Evolutionary conservation across 2,113 vertebrate species (phyloP).

Genomic region (Catagonus wagneri): DNA sequence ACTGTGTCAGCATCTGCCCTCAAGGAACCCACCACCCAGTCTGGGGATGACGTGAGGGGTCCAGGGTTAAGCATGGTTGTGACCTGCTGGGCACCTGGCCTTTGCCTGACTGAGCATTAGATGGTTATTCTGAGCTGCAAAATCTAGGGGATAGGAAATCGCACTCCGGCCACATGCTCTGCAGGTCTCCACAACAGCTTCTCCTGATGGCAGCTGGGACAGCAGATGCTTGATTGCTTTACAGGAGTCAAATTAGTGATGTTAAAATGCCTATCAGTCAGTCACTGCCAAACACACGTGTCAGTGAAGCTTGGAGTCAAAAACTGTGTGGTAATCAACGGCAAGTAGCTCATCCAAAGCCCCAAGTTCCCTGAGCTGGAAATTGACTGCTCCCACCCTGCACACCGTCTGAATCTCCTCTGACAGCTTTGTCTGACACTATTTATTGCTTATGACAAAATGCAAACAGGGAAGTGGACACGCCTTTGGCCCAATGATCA

Average conservation of each 20-base stretch:
- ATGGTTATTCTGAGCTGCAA: neutral
- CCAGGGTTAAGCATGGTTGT: neutral
- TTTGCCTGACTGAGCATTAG: neutral
- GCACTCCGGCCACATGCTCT: neutral
- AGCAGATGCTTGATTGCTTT: slow-evolving; percentile 72
- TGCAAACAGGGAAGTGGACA: neutral
- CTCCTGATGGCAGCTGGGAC: slow-evolving; percentile 26
- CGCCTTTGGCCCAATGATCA: neutral
- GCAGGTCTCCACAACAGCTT: neutral
- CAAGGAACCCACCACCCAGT: neutral
- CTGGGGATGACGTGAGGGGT: neutral
- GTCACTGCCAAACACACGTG: slow-evolving; percentile 57
- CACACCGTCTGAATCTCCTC: slow-evolving; percentile 42
- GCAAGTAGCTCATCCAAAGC: slow-evolving; percentile 83
- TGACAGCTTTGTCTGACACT: slow-evolving; percentile 66
- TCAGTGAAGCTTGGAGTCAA: slow-evolving; percentile 11
- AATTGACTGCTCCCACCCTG: slow-evolving; percentile 51
- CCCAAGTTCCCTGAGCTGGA: slow-evolving; percentile 79
- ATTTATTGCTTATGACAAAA: slow-evolving; percentile 50
- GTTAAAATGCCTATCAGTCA: slow-evolving; percentile 63
- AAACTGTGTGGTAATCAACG: slow-evolving; percentile 70
- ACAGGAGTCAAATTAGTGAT: slow-evolving; percentile 82
- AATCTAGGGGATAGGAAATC: neutral
- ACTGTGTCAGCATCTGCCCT: neutral
- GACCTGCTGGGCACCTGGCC: neutral